phyloP scores from a whole-genome alignment of 2,113 vertebrate species.

The Leptobrachium ailaonicum region DNA sequence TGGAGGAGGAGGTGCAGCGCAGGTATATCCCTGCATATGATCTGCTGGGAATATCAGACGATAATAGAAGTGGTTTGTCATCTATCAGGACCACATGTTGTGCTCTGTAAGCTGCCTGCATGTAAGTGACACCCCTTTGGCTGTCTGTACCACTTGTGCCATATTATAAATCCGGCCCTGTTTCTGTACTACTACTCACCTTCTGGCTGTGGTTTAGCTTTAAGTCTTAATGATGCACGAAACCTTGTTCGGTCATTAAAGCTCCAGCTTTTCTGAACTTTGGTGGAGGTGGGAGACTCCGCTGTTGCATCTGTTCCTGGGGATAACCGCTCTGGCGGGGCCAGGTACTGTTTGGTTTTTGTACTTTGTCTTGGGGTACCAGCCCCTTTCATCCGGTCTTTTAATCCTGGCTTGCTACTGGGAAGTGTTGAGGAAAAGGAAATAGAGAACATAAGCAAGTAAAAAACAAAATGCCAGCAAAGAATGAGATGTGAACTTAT shows the following conservation, averaged over 20 bases:
- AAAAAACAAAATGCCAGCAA: not conserved
- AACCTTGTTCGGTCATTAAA: slow-evolving; percentile 95
- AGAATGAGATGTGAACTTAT: not conserved
- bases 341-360: slow-evolving; percentile 68
- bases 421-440: not conserved
- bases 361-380: slow-evolving; percentile 78
- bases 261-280: slow-evolving; percentile 98
- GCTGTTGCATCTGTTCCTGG: slow-evolving; percentile 69
- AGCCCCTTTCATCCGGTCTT: slow-evolving; percentile 90
- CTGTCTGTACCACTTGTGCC: no score
- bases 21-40: no score
- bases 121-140: no score
- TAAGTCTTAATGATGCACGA: slow-evolving; percentile 89
- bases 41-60: no score
- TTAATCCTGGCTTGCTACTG: slow-evolving; percentile 90
- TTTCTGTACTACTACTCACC: slow-evolving; percentile 63
- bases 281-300: slow-evolving; percentile 86
- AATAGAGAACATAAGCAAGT: not conserved
- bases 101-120: no score
- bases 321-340: slow-evolving; percentile 69
- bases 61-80: no score
- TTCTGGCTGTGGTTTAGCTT: slow-evolving; percentile 75
- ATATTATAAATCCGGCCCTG: no score
- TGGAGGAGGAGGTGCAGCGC: no score
- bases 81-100: no score